Percentiles rank a stretch among this genome's conserved stretches.
Conservation (phyloP, 2,888 invertebrate genomes). For the Lepidonotus clava region DNA sequence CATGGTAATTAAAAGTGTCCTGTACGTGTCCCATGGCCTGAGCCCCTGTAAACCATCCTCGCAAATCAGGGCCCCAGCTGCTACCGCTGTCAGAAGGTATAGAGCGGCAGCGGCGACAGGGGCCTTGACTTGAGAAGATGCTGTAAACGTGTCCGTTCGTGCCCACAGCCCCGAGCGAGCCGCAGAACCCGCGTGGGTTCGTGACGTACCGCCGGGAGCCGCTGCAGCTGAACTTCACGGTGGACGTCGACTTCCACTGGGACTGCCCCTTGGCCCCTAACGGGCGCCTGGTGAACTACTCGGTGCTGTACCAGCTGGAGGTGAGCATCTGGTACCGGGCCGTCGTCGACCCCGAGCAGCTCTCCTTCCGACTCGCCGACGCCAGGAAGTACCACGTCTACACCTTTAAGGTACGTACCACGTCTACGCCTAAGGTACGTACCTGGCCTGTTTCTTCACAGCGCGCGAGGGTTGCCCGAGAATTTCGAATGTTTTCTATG, state of each 20-base stretch:
- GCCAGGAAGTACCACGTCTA: conserved; percentile 19
- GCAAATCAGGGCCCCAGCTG: no score
- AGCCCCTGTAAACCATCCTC: no score
- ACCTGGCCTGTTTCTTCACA: background rate
- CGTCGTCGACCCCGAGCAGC: background rate
- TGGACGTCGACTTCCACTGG: conserved; percentile 89
- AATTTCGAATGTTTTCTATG: background rate
- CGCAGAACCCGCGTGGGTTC: conserved; percentile 87
- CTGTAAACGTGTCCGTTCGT: background rate
- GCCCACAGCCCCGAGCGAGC: conserved; percentile 86
- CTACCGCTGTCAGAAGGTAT: no score
- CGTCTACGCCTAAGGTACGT: background rate
- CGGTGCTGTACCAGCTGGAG: conserved; percentile 78
- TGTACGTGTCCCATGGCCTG: no score
- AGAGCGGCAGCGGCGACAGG: no score
- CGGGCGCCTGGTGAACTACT: conserved; percentile 88
- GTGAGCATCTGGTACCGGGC: background rate
- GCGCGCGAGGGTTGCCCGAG: background rate
- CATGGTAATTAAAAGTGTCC: no score
- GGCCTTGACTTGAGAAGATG: background rate
- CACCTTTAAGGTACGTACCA: conserved; percentile 24
- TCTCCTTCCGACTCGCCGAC: background rate
- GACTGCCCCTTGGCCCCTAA: conserved; percentile 87
- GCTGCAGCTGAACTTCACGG: conserved; percentile 68
- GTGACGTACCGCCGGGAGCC: conserved; percentile 82